These are phyloP conservation scores for Salvelinus sp. DNA, from an alignment of 2,113 vertebrate genomes.

Conservation along the genomic window DNA sequence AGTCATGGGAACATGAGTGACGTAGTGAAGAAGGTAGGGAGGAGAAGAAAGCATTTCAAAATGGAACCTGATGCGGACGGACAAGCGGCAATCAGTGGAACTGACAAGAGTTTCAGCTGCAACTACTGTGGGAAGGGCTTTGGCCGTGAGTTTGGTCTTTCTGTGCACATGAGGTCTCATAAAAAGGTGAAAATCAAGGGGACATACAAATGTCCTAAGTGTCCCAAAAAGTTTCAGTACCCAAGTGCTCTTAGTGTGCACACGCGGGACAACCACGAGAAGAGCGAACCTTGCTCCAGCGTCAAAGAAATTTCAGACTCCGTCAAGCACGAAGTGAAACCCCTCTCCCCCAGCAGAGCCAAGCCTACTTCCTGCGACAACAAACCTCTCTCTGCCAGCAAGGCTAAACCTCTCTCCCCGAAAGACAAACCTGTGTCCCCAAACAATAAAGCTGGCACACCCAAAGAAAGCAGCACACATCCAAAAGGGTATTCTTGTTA, in stretches of 20 bases:
- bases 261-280: background rate
- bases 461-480: background rate
- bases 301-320: background rate
- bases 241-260: slow-evolving; percentile 9
- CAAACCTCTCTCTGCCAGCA: background rate
- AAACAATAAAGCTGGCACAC: background rate
- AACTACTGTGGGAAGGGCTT: slow-evolving; percentile 39
- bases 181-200: slow-evolving; percentile 2
- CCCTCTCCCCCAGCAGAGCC: background rate
- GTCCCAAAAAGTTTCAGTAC: slow-evolving; percentile 31
- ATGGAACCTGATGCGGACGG: background rate
- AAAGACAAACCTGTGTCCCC: background rate
- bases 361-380: background rate
- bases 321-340: background rate
- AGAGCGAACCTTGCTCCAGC: background rate
- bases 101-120: slow-evolving; percentile 10
- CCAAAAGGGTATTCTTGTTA: background rate
- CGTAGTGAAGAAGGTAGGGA: background rate
- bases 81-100: background rate
- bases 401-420: too few relatives aligned
- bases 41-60: background rate
- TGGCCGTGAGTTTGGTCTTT: slow-evolving; percentile 16
- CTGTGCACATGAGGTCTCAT: slow-evolving; percentile 37
- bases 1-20: background rate
- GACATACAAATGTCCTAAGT: slow-evolving; percentile 32